Percentiles rank a stretch among this genome's conserved stretches.
phyloP scores from a whole-genome alignment of 1,140 invertebrate species.

The Drosophila cardini region DNA sequence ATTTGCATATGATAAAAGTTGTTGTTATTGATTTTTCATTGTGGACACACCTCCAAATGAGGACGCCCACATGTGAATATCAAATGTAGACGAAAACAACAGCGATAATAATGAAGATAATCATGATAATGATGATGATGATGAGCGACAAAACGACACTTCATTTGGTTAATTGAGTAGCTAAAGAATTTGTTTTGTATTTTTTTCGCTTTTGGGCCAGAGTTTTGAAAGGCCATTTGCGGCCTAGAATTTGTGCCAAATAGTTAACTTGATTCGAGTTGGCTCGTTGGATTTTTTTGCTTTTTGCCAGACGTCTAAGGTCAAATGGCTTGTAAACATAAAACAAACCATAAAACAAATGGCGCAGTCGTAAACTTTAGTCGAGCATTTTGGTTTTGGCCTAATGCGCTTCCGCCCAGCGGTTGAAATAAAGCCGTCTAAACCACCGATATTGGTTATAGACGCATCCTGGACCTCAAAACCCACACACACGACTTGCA shows the following conservation, averaged over 20 bases:
- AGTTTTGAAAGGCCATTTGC: conserved; percentile 43
- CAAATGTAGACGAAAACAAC: not conserved
- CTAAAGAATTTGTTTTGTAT: no score
- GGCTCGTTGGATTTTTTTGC: conserved; percentile 14
- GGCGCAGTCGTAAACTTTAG: conserved; percentile 53
- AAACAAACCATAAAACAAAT: conserved; percentile 52
- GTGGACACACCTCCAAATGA: conserved; percentile 49
- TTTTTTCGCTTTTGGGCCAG: not conserved
- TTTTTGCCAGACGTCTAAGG: conserved; percentile 50
- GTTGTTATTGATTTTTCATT: conserved; percentile 66
- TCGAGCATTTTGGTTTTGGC: conserved; percentile 38
- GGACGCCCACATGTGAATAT: conserved; percentile 27
- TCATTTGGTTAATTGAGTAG: conserved; percentile 35
- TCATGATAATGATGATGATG: not conserved
- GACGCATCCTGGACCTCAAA: not conserved
- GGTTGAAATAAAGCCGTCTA: not conserved
- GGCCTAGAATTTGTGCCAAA: conserved; percentile 40
- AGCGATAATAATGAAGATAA: not conserved
- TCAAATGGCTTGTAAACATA: conserved; percentile 73
- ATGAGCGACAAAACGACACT: conserved; percentile 25
- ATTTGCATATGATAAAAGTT: conserved; percentile 75
- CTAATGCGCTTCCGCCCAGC: conserved; percentile 45
- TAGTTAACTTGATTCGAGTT: conserved; percentile 9
- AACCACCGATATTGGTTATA: not conserved
- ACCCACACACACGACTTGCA: conserved; percentile 39